Evolutionary conservation across 2,113 vertebrate species (phyloP), one percentile per base, ranked within the genome.

Genomic region (Grammomys dolichurus): DNA sequence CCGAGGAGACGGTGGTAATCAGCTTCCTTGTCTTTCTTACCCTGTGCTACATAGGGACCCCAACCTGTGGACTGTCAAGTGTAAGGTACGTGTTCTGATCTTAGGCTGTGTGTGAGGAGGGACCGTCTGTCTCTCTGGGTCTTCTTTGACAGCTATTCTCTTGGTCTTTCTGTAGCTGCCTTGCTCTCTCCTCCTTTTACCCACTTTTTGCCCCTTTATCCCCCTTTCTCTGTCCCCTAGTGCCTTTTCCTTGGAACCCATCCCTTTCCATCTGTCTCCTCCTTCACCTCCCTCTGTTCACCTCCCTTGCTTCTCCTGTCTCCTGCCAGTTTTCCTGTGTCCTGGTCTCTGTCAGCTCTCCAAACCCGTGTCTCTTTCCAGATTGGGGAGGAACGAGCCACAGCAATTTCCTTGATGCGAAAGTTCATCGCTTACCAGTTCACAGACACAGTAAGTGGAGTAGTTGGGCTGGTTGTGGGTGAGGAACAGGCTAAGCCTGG

Each of bases 381-480:
- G 99, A 99, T 99, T 0, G 99, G 99, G 3, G 99, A 99, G 98
- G 99, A 99, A 72, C 98, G 99, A 0, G 99, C 99, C 54, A 99
- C 99, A 0, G 99, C 99, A 87, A 99, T 99, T n/a, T 99, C 99
- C 0, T 95, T 99, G 96, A 99, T 99, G 99, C 98, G 99, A 96
- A 99, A 99, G 89, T 99, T 99, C 98, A 99, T 99, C n/a, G 99
- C 99, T 19, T 99, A 99, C 98, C 99, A 99, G 98, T 99, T 99
- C 97, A 99, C 99, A 0, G 99, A 99, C 97, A 99, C 99, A 0
- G 99, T 99, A 98, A 97, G 99, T 95, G 0, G 6, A 0, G 98
- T 98, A 96, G 96, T 78, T 78, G 40, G 31, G 19, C 2, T 9
- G 14, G 78, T 70, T 51, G 40, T 19, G 81, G 7, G 6, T 33